Conservation (phyloP, 2,888 invertebrate species). For the Hyposoter didymator region DNA sequence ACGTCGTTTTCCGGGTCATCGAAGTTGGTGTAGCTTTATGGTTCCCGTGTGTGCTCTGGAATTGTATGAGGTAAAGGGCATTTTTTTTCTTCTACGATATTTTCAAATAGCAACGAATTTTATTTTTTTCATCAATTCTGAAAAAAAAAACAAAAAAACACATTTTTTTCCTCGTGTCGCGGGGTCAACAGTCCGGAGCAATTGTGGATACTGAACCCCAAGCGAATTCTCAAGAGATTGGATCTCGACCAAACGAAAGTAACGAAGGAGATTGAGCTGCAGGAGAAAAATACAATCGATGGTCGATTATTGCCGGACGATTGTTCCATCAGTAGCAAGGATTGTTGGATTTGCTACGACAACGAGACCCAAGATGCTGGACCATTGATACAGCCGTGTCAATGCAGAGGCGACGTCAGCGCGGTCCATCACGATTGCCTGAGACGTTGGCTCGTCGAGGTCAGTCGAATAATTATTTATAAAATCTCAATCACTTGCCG, state of each 20-base stretch:
- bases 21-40: constrained; percentile 97
- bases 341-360: constrained; percentile 98
- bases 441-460: constrained; percentile 95
- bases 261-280: constrained; percentile 80
- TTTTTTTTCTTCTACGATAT: not conserved
- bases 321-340: constrained; percentile 87
- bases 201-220: constrained; percentile 96
- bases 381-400: constrained; percentile 94
- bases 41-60: constrained; percentile 98
- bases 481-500: not conserved
- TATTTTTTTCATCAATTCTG: too few species aligned
- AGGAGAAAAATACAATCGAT: constrained; percentile 78
- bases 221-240: constrained; percentile 90
- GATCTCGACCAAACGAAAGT: constrained; percentile 82
- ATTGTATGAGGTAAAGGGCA: constrained; percentile 90
- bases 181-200: constrained; percentile 89
- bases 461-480: constrained; percentile 74
- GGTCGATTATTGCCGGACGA: constrained; percentile 75
- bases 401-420: constrained; percentile 96
- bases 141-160: too few species aligned
- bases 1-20: constrained; percentile 94
- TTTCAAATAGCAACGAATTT: too few species aligned
- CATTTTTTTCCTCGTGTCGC: not conserved
- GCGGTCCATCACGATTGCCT: constrained; percentile 96
- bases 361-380: constrained; percentile 89